phyloP scores from a whole-genome alignment of 1,140 invertebrate species.

The Nephila pilipes region DNA sequence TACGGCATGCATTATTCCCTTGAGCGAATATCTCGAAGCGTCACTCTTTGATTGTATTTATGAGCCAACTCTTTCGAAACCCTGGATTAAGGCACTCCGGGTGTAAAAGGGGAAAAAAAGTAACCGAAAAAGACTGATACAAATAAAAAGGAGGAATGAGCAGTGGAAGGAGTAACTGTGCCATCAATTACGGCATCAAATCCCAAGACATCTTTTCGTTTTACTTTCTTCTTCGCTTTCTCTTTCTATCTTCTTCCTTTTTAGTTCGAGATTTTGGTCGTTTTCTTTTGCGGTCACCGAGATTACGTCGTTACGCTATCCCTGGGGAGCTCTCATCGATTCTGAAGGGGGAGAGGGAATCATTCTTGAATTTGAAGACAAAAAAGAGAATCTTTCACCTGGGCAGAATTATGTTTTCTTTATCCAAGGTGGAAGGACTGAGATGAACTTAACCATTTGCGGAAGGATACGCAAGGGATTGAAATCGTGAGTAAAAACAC shows the following conservation, averaged over 20 bases:
- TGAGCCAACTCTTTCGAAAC: conserved; percentile 1
- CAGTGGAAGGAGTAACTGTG: background rate
- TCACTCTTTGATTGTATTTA: conserved; percentile 47
- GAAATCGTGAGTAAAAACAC: too few relatives aligned
- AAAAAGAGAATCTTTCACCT: conserved; percentile 7
- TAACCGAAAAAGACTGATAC: conserved; percentile 7
- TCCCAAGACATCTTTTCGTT: conserved; percentile 42
- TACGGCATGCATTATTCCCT: conserved; percentile 37
- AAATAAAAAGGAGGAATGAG: conserved; percentile 55
- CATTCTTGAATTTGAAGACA: conserved; percentile 1
- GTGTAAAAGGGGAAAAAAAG: background rate
- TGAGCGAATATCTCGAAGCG: conserved; percentile 8
- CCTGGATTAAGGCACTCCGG: conserved; percentile 46
- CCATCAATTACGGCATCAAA: conserved; percentile 64
- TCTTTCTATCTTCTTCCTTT: conserved; percentile 19
- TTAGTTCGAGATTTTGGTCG: conserved; percentile 48
- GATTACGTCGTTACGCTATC: conserved; percentile 59
- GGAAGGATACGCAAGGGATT: too few relatives aligned
- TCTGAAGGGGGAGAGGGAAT: background rate
- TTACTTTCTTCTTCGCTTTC: background rate
- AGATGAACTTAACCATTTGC: background rate
- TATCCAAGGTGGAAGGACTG: background rate
- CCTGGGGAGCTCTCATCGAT: conserved; percentile 36
- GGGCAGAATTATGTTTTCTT: background rate
- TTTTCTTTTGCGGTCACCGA: conserved; percentile 56